Evolutionary conservation across 1,140 invertebrate species (phyloP).

Genomic region (Nixonia krombeini): DNA sequence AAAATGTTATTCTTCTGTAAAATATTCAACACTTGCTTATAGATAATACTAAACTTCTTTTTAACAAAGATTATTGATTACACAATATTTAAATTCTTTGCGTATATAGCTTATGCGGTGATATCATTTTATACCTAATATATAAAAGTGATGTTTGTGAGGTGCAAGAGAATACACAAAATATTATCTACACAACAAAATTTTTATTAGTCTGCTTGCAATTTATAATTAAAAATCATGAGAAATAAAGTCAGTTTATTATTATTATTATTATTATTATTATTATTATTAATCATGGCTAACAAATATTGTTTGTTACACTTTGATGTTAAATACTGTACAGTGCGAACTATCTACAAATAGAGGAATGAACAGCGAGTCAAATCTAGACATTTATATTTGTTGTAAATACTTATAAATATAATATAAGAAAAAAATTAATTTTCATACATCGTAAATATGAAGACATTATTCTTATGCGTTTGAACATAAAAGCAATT

Average conservation of each 20-base stretch:
- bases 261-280: too few relatives aligned
- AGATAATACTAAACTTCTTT: too few relatives aligned
- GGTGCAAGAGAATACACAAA: too few relatives aligned
- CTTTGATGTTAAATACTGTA: constrained; percentile 67
- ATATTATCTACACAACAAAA: constrained; percentile 20
- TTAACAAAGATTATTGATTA: too few relatives aligned
- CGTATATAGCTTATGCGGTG: too few relatives aligned
- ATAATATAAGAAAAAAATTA: constrained; percentile 17
- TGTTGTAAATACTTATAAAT: constrained; percentile 23
- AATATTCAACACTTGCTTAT: too few relatives aligned
- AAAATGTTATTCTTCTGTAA: too few relatives aligned
- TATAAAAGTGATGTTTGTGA: too few relatives aligned
- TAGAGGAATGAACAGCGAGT: constrained; percentile 54
- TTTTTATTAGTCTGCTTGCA: constrained; percentile 23
- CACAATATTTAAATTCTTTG: too few relatives aligned
- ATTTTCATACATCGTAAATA: constrained; percentile 17
- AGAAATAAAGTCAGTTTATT: constrained; percentile 23
- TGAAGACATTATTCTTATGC: constrained; percentile 21
- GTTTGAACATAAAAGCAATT: constrained; percentile 4
- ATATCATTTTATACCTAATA: too few relatives aligned
- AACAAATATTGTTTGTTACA: constrained; percentile 64
- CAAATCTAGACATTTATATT: constrained; percentile 36
- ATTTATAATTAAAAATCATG: constrained; percentile 22
- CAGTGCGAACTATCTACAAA: constrained; percentile 59
- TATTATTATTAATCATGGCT: constrained; percentile 31